Base-by-base conservation (phyloP, 1,140 invertebrate species). In the Lethocerus indicus region DNA sequence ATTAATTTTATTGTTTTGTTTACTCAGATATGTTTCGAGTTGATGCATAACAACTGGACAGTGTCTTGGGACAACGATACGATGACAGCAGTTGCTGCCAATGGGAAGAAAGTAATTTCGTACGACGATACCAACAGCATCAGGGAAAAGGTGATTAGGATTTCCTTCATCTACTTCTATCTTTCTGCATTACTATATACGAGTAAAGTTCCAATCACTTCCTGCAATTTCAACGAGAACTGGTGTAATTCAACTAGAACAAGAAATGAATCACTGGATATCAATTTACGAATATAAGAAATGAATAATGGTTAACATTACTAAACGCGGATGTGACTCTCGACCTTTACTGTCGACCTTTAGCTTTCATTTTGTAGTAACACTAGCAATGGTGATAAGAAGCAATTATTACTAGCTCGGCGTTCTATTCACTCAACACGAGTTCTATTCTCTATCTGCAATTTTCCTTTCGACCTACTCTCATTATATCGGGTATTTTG, bases 71-170 rank as follows among this genome's bases (percentile, higher is more conserved):
- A 82, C 57, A 64, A 70, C 0, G 61, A 67, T 35, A 68, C 71
- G 1, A 61, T 64, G 1, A 79, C 77, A 1, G 73, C 77, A 1
- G 81, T 74, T 57, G 67, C 73, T 0, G 59, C 72, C 1, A 70
- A 71, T 29, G 68, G 63, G 0, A 65, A 72, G 4, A 66, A 66
- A 32, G 67, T 80, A 5, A 73, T 83, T 26, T 60, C 72, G 0
- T 83, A 75, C 50, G 80, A 83, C 54, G 72, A 81, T 59, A 61
- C 67, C 2, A 66, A 64, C 49, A 78, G 77, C 27, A 71, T 81
- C 20, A 66, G 64, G 32, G 62, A 68, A 21, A 83, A 83, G 71
- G 73, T 81, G 59, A 70, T 68, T 39, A 35, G 16, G 2, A 36
- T 47, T 21, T 26, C 48, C 40, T 35, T 25, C 39, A 36, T 25